Conservation (phyloP, 2,888 invertebrate genomes). For the Sphinx pinastri region DNA sequence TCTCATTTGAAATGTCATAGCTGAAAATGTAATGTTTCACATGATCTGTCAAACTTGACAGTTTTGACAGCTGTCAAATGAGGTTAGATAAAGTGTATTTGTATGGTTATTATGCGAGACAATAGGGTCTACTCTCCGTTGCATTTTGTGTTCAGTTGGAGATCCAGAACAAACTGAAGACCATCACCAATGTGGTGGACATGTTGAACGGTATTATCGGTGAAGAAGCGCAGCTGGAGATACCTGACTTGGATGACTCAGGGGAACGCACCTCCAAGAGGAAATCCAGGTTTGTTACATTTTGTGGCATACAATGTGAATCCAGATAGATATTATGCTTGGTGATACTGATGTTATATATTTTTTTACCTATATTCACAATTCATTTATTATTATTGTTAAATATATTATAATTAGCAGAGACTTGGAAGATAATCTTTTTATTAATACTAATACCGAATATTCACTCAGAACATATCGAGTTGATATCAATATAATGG, state of each 20-base stretch:
- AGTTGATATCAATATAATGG: no score
- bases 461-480: no score
- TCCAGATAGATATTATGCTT: no score
- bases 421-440: no score
- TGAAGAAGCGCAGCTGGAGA: constrained; percentile 80
- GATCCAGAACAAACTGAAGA: constrained; percentile 91
- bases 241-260: constrained; percentile 54
- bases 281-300: constrained; percentile 72
- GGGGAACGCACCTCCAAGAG: constrained; percentile 60
- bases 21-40: background rate
- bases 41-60: background rate
- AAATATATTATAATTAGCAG: no score
- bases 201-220: constrained; percentile 94
- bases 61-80: constrained; percentile 11
- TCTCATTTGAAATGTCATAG: background rate
- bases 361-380: no score
- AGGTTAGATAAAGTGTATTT: background rate
- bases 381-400: no score
- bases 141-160: constrained; percentile 83
- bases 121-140: constrained; percentile 35
- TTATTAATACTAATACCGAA: no score
- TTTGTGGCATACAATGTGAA: background rate
- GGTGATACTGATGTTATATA: background rate
- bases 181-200: constrained; percentile 93
- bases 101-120: background rate